Base-by-base conservation (phyloP, 2,797 vertebrate species). In the Meda fulgida region DNA sequence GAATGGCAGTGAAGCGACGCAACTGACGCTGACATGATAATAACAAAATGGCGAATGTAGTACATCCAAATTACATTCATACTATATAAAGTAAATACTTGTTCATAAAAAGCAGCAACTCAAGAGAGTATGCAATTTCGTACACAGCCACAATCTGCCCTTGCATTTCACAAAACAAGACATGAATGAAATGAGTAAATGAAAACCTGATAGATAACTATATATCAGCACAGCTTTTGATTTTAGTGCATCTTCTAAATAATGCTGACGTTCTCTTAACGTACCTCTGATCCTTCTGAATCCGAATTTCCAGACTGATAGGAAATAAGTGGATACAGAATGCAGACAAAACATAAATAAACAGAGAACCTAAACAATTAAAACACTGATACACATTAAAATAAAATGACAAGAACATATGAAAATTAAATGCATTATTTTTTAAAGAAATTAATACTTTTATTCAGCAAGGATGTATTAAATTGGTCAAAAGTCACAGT, bases 281-380 rank as follows among this genome's bases (percentile, higher is more conserved):
- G 51, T 86, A 89, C 89, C 89, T 90, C 87, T 63, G 86, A 87
- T 34, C 72, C 81, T 40, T 81, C 87, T 14, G 81, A 89, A 78
- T 84, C 85, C 3, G 88, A 89, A 43, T 87, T 79, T 77, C 87
- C 81, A 46, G 87, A 89, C 89, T 90, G 63, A 55, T 23, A 7
- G n/a, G 7, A 67, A 82, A 83, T 36, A 85, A 5, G 7, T 19
- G 26, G 58, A 84, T 18, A 40, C 8, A 51, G 14, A 36, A 14
- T 36, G 53, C 69, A 85, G 43, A 63, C 26, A 73, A 58, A 48
- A 55, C n/a, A 78, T 29, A 46, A 75, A 76, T 34, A 85, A 31
- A 66, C 26, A 36, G 19, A 78, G 5, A 53, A 55, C 81, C 29
- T 34, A 51, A 70, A 51, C 23, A 65, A 65, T 18, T 71, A 69